Evolutionary conservation across 1,140 invertebrate species (phyloP).

Genomic region (Diprion similis): DNA sequence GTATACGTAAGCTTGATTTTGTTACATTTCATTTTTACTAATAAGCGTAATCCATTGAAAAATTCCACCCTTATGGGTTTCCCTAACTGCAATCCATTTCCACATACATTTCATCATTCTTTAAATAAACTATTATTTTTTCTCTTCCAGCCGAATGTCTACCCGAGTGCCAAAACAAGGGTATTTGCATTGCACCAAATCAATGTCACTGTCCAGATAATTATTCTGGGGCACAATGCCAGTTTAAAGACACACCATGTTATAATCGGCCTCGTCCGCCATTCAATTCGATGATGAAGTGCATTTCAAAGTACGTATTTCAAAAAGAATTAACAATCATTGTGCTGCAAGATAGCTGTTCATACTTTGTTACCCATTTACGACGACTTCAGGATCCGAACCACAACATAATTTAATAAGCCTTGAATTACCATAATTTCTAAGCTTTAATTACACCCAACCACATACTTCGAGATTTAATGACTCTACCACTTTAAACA

Average conservation of each 20-base stretch:
- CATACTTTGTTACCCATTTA: no score
- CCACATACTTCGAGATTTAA: no score
- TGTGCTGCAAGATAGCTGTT: no score
- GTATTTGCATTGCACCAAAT: conserved; percentile 76
- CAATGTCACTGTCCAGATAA: conserved; percentile 75
- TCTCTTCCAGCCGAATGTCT: conserved; percentile 71
- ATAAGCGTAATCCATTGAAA: neutral
- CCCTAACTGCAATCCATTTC: neutral
- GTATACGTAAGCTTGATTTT: conserved; percentile 64
- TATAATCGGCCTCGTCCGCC: conserved; percentile 70
- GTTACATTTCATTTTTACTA: conserved; percentile 10
- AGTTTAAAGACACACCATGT: conserved; percentile 76
- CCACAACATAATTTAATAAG: no score
- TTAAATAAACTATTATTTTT: conserved; percentile 21
- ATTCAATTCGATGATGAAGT: conserved; percentile 69
- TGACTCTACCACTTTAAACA: no score
- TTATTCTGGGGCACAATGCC: conserved; percentile 77
- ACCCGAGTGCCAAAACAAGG: conserved; percentile 78
- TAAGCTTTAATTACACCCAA: no score
- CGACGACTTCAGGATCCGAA: no score
- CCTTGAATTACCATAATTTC: no score
- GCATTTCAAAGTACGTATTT: conserved; percentile 69
- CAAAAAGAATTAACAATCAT: no score
- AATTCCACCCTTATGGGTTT: neutral
- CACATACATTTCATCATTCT: conserved; percentile 20